Conservation (phyloP, 1,140 invertebrate genomes). For the Melanaphis sacchari region DNA sequence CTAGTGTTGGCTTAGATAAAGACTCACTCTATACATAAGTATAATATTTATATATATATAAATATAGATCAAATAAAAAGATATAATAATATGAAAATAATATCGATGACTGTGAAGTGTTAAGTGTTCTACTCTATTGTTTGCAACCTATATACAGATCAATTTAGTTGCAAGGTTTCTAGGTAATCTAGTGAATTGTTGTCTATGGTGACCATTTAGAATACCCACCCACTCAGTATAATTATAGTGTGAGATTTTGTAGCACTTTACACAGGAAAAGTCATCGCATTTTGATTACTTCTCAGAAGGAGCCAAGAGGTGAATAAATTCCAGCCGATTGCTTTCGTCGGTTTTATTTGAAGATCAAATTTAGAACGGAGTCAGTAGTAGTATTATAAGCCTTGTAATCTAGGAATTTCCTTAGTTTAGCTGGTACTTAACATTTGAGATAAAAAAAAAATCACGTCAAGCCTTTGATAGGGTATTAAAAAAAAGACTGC, state of each 20-base stretch:
- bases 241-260: neutral
- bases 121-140: no score
- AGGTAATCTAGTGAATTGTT: neutral
- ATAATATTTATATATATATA: no score
- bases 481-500: accelerated
- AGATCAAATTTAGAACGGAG: neutral
- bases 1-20: no score
- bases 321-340: no score
- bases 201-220: neutral
- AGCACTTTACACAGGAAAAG: neutral
- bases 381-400: neutral
- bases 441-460: neutral
- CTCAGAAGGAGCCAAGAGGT: neutral
- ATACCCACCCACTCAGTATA: neutral
- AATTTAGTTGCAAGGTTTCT: neutral
- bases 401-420: accelerated
- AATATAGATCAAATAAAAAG: no score
- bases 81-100: neutral
- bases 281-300: neutral
- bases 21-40: no score
- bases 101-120: neutral
- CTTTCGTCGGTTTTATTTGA: neutral
- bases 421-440: neutral
- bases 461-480: neutral
- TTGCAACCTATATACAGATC: neutral